phyloP scores from a whole-genome alignment of 2,113 vertebrate genomes.

The Festucalex cinctus region DNA sequence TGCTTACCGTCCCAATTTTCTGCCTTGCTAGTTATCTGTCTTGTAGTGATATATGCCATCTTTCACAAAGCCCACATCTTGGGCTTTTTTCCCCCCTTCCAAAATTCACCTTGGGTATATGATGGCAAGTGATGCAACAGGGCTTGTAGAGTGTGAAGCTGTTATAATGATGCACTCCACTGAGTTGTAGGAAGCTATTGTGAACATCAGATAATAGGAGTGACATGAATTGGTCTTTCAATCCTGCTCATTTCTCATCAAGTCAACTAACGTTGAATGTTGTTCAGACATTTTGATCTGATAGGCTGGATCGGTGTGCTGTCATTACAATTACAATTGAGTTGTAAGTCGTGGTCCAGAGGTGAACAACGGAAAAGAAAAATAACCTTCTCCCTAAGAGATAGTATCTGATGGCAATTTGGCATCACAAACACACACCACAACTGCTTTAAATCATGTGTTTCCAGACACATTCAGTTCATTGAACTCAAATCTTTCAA shows the following conservation, averaged over 20 bases:
- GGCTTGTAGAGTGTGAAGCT: constrained; percentile 26
- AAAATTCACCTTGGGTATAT: constrained; percentile 20
- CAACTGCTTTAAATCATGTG: too few species aligned
- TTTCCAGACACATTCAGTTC: too few species aligned
- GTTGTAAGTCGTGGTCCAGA: too few species aligned
- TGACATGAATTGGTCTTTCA: constrained; percentile 35
- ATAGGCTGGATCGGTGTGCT: constrained; percentile 8
- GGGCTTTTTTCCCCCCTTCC: background rate
- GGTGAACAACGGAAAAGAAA: too few species aligned
- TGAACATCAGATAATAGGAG: constrained; percentile 48
- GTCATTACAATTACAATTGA: background rate
- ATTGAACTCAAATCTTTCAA: too few species aligned
- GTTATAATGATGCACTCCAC: constrained; percentile 48
- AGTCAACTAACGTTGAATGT: constrained; percentile 11
- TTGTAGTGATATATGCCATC: constrained; percentile 14
- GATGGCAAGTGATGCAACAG: constrained; percentile 16
- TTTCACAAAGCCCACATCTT: background rate
- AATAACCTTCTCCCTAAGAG: too few species aligned
- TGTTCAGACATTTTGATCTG: constrained; percentile 23
- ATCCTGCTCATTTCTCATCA: constrained; percentile 34
- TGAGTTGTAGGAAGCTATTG: constrained; percentile 47
- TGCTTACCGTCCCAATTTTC: constrained; percentile 3
- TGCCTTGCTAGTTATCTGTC: background rate
- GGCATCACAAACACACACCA: too few species aligned
- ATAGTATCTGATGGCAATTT: too few species aligned